These are phyloP conservation scores for Spheniscus mendiculus DNA, from an alignment of 2,113 vertebrate genomes.

Conservation along the genomic window DNA sequence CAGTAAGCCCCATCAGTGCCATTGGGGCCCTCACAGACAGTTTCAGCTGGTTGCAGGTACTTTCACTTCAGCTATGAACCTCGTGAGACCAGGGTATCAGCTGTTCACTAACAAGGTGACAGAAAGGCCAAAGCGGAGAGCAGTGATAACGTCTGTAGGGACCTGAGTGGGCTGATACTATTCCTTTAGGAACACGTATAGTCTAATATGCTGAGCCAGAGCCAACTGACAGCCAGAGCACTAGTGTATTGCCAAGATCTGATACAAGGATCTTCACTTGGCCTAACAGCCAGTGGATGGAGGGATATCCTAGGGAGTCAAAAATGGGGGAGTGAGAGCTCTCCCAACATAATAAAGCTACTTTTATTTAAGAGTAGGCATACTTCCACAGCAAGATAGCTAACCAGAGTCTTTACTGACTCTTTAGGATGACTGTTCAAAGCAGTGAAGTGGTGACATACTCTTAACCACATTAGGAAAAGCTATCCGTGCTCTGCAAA, in stretches of 20 bases:
- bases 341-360: neutral
- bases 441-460: neutral
- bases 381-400: neutral
- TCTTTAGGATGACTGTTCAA: neutral
- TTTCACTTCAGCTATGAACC: neutral
- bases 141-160: neutral
- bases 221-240: neutral
- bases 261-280: neutral
- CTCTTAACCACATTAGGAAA: neutral
- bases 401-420: neutral
- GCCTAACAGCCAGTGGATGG: neutral
- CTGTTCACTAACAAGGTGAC: neutral
- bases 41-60: neutral
- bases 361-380: neutral
- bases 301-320: neutral
- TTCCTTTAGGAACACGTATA: neutral
- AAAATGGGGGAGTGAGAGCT: neutral
- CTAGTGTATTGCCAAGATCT: neutral
- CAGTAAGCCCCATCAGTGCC: too few relatives aligned
- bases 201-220: neutral
- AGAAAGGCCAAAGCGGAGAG: neutral
- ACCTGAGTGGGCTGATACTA: neutral
- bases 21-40: fast-evolving
- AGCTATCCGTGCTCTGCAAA: neutral
- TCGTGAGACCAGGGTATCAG: neutral